Evolutionary conservation across 2,797 vertebrate genomes (phyloP), one percentile per base, ranked within the genome.

Genomic region (Lateolabrax maculatus): DNA sequence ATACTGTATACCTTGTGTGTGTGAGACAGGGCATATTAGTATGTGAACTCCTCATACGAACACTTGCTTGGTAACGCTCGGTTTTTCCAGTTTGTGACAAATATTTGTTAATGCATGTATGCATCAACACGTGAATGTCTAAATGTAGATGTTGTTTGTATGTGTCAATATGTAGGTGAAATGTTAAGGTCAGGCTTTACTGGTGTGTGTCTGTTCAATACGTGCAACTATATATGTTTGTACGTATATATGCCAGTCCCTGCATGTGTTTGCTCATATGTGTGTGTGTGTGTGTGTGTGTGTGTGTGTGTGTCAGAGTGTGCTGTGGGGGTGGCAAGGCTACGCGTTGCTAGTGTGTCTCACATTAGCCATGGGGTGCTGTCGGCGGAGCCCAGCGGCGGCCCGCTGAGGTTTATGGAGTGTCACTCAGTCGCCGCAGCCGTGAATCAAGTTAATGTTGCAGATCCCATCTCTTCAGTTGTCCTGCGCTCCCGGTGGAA

Each of bases 361-460:
- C 93, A 92, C 92, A 95, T 94, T 94, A 94, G 93, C 93, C 88
- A 56, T 77, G 86, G 90, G 91, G 92, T 85, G 92, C 91, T 86
- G 90, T 90, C 86, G 84, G 84, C 77, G 67, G 91, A 90, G 85
- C 89, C 92, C 81, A 18, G 90, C 78, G 83, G 88, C 80, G 43
- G 90, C 93, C 90, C 58, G 89, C 93, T 93, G 92, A 94, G 94
- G 93, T 95, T 95, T 94, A 95, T 95, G 94, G 93, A 89, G 92
- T 94, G 93, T 94, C 93, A 94, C 93, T 95, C 94, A 94, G 93
- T 93, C 83, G 87, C 90, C 8, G 85, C 90, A 61, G 92, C 91
- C 80, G 92, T 93, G 93, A 93, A 94, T 94, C 94, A 94, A 93
- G 92, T 94, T 95, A 95, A 95, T 94, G 94, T 95, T 94, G 94